phyloP scores from a whole-genome alignment of 2,888 invertebrate genomes.

The Melieria picta region DNA sequence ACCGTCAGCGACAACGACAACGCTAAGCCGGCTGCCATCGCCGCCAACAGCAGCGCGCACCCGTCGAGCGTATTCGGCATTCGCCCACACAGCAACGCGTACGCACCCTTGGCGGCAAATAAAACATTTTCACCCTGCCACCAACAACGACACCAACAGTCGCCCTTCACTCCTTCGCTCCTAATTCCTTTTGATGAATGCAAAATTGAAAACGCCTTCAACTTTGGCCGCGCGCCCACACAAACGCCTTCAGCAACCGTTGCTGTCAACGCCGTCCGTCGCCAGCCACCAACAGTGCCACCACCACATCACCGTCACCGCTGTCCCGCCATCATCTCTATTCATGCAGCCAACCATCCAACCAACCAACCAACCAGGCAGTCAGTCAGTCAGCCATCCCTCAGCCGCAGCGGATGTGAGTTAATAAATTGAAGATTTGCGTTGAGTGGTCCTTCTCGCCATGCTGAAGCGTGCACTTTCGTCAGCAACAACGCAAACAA shows the following conservation, averaged over 20 bases:
- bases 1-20: conserved; percentile 23
- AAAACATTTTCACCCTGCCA: conserved; percentile 8
- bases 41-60: too few species aligned
- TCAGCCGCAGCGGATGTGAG: conserved; percentile 25
- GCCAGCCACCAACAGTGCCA: too few species aligned
- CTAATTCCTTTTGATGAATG: neutral
- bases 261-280: too few species aligned
- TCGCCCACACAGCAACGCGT: neutral
- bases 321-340: neutral
- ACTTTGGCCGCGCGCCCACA: too few species aligned
- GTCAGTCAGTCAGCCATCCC: neutral
- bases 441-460: conserved; percentile 23
- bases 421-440: conserved; percentile 38
- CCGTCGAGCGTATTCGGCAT: too few species aligned
- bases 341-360: neutral
- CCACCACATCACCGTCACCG: too few species aligned
- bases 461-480: neutral
- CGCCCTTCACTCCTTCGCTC: too few species aligned
- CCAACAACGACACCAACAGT: too few species aligned
- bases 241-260: too few species aligned
- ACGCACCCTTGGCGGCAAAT: neutral
- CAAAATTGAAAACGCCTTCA: neutral
- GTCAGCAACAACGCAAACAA: too few species aligned
- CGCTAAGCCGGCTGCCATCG: neutral
- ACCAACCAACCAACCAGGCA: neutral